phyloP scores from a whole-genome alignment of 2,113 vertebrate genomes.

The Mormoops blainvillei region DNA sequence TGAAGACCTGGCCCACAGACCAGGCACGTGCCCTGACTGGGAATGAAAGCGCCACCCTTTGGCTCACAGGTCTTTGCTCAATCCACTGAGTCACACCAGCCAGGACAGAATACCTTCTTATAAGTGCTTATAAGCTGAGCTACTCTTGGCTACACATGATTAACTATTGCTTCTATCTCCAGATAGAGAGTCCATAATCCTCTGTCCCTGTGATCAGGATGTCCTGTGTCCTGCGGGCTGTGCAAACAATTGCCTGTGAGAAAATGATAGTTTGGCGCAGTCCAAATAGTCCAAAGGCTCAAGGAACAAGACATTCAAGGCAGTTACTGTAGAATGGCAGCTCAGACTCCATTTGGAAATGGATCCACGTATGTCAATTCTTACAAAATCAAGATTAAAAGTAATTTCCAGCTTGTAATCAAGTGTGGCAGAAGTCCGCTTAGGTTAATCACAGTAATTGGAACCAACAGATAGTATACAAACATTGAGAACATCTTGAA shows the following conservation, averaged over 20 bases:
- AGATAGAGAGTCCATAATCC: background rate
- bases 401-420: background rate
- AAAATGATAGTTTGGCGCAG: background rate
- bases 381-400: background rate
- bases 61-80: too few relatives aligned
- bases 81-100: too few relatives aligned
- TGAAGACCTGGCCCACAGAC: too few relatives aligned
- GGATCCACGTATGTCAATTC: background rate
- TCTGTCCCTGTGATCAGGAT: background rate
- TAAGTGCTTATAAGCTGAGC: background rate
- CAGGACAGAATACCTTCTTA: too few relatives aligned
- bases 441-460: background rate
- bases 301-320: background rate
- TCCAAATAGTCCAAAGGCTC: background rate
- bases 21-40: too few relatives aligned
- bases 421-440: background rate
- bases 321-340: background rate
- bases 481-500: background rate
- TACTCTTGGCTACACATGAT: background rate
- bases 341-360: background rate
- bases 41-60: too few relatives aligned
- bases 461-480: background rate
- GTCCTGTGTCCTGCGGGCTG: background rate
- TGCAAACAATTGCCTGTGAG: background rate
- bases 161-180: background rate